These are phyloP conservation scores for Oryzias sinensis DNA, from an alignment of 2,797 vertebrate species.

Conservation along the genomic window DNA sequence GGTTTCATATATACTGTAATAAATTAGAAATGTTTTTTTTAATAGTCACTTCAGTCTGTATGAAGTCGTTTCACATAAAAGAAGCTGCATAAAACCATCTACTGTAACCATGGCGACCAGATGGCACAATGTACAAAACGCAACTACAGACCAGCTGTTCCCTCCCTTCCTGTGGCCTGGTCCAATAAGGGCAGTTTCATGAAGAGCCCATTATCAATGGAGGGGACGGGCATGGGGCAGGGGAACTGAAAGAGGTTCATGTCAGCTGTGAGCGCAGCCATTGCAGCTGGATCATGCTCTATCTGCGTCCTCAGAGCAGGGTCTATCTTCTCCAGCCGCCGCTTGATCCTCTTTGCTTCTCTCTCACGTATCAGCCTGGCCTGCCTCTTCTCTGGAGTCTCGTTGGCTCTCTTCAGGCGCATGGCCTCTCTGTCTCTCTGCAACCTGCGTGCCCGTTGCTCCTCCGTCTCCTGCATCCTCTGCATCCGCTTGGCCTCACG, in stretches of 20 bases:
- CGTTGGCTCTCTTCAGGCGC: slow-evolving; percentile 92
- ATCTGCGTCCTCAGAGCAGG: slow-evolving; percentile 95
- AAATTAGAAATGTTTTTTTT: slow-evolving; percentile 62
- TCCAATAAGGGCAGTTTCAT: slow-evolving; percentile 78
- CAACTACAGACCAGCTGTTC: slow-evolving; percentile 12
- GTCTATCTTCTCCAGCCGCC: slow-evolving; percentile 96
- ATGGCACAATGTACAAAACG: slow-evolving; percentile 29
- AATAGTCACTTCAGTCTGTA: slow-evolving; percentile 47
- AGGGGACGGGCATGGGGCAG: slow-evolving; percentile 88
- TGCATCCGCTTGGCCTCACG: slow-evolving; percentile 96
- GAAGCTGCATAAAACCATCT: slow-evolving; percentile 38
- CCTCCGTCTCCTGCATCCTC: slow-evolving; percentile 93
- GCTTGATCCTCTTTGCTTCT: slow-evolving; percentile 93
- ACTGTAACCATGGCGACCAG: slow-evolving; percentile 33
- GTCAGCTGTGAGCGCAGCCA: slow-evolving; percentile 95
- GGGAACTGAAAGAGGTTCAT: slow-evolving; percentile 96
- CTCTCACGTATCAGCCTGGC: slow-evolving; percentile 92
- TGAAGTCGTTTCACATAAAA: slow-evolving; percentile 28
- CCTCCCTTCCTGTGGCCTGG: background rate
- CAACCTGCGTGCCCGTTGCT: slow-evolving; percentile 90
- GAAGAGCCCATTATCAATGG: slow-evolving; percentile 91
- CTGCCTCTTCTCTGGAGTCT: slow-evolving; percentile 95
- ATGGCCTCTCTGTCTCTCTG: slow-evolving; percentile 97
- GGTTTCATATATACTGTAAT: slow-evolving; percentile 56
- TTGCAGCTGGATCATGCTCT: slow-evolving; percentile 93